Percentiles rank a stretch among this genome's conserved stretches.
phyloP scores from a whole-genome alignment of 1,140 invertebrate species.

The Lepidurus couesii region DNA sequence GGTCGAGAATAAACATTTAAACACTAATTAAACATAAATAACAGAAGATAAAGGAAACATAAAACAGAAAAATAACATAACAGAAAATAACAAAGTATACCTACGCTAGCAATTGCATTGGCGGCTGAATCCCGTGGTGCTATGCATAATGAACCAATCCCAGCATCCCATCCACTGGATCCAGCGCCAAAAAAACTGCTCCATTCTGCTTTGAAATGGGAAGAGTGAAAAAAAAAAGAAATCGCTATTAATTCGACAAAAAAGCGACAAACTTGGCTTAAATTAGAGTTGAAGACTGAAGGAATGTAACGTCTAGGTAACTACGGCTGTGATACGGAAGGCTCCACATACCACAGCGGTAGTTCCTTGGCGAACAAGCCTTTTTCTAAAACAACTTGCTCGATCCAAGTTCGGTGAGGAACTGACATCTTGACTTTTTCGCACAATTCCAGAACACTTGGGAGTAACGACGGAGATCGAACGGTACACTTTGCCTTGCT shows the following conservation, averaged over 20 bases:
- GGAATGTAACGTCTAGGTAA: constrained; percentile 33
- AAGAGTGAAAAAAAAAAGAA: too few relatives aligned
- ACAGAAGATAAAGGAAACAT: not conserved
- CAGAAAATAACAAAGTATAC: not conserved
- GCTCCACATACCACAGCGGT: constrained; percentile 35
- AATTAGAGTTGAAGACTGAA: not conserved
- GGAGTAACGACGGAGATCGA: constrained; percentile 32
- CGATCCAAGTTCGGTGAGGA: constrained; percentile 28
- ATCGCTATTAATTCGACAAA: not conserved
- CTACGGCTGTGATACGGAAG: constrained; percentile 36
- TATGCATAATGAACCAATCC: constrained; percentile 33
- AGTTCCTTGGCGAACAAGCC: constrained; percentile 31
- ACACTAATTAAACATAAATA: too few relatives aligned
- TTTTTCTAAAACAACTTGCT: constrained; percentile 13
- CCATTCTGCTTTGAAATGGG: constrained; percentile 36
- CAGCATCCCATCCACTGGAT: constrained; percentile 34
- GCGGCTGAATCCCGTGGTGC: constrained; percentile 38
- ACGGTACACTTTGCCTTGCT: constrained; percentile 50
- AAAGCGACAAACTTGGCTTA: not conserved
- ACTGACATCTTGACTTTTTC: constrained; percentile 26
- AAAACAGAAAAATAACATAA: not conserved
- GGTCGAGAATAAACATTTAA: not conserved
- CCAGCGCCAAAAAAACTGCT: constrained; percentile 38
- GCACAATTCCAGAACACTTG: not conserved
- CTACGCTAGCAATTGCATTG: constrained; percentile 23